phyloP scores from a whole-genome alignment of 2,797 vertebrate genomes.

The Poeciliopsis presidionis region DNA sequence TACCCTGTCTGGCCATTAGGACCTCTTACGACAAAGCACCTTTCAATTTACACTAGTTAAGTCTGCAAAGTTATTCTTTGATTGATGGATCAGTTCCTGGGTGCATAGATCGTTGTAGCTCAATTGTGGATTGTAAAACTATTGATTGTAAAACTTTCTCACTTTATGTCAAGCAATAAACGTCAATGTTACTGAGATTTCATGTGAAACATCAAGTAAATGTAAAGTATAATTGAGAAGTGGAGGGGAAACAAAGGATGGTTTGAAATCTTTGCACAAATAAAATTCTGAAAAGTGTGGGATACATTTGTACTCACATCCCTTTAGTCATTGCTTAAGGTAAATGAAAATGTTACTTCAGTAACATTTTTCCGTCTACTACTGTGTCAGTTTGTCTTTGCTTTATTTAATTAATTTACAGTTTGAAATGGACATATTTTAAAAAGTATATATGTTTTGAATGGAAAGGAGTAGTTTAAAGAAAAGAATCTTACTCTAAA shows the following conservation, averaged over 20 bases:
- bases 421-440: too few relatives aligned
- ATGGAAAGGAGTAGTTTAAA: too few relatives aligned
- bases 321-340: neutral
- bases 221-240: neutral
- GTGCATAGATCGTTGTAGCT: neutral
- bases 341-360: neutral
- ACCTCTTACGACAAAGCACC: constrained; percentile 52
- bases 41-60: constrained; percentile 56
- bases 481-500: too few relatives aligned
- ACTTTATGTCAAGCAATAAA: neutral
- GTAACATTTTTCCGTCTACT: neutral
- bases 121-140: neutral
- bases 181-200: neutral
- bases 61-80: constrained; percentile 26
- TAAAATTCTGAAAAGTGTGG: neutral
- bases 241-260: neutral
- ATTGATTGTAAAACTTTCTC: neutral
- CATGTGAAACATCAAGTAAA: neutral
- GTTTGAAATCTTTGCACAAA: neutral
- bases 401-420: too few relatives aligned
- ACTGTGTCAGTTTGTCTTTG: neutral
- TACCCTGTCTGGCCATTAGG: constrained; percentile 52
- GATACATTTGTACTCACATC: neutral
- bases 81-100: constrained; percentile 43
- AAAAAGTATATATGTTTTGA: too few relatives aligned